Base-by-base conservation (phyloP, 2,113 vertebrate species). In the Apteryx owenii region DNA sequence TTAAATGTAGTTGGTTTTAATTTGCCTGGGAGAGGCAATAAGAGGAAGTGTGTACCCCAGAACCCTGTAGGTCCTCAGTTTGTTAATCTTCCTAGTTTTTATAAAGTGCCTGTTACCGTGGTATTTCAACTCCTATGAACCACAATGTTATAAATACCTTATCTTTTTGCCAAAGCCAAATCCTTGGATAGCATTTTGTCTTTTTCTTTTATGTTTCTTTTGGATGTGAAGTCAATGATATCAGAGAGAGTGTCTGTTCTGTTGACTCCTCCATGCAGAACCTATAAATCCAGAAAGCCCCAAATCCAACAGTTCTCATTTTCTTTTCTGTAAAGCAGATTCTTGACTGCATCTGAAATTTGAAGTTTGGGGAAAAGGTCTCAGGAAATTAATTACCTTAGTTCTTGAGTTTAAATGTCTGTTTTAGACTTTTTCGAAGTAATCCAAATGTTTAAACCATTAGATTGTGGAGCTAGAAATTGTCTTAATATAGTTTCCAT, bases 31-130 rank as follows among this genome's bases (percentile, higher is more conserved):
- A 62, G 40, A 58, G 6, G 33, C 40, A 20, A 38, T 15, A 20
- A 60, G 21, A 48, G 10, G 20, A 25, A 82, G 40, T 61, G 16
- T 10, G 36, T 44, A 19, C 38, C 23, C 65, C 42, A 44, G n/a
- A 87, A 89, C 54, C 10, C 25, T 5, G 6, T 17, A 0, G 0
- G 14, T 85, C 22, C 10, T 70, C 18, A 2, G 4, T 81, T 17
- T 11, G 23, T 90, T 19, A 56, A 18, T 88, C 60, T 79, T 81
- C 60, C 70, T 76, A 42, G 58, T 89, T 81, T 81, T 50, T 18
- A 20, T 53, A 66, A 89, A 78, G 5, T 1, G 0, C 60, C 20
- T 53, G 2, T 54, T 93, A 9, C 26, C 0, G 0, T 50, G 46
- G 8, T 22, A 20, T 93, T 85, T 85, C 51, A 79, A 23, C 29